Base-by-base conservation (phyloP, 2,113 vertebrate genomes). In the Marmota flaviventris region DNA sequence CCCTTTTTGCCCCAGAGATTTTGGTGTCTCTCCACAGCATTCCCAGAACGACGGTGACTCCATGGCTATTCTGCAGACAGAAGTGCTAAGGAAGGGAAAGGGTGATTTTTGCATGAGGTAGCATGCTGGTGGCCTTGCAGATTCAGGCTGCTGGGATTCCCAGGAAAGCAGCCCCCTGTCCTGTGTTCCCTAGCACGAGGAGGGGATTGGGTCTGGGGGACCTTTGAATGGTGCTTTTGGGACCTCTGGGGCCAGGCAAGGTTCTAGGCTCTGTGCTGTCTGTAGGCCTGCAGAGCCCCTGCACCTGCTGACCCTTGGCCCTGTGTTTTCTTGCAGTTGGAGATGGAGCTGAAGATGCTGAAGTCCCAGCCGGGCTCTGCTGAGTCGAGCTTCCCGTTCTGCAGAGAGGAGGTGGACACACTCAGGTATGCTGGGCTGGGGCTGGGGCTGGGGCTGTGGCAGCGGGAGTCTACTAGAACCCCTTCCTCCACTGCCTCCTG, bases 341-440 rank as follows among this genome's bases (percentile, higher is more conserved):
- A 99, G 96, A 97, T 98, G 96, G 99, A 99, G 95, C 95, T 99
- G 92, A 98, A 98, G 87, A 91, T 98, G 85, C 96, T 99, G 78
- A 98, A 98, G 95, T 95, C 98, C 1, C 99, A 99, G 95, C 85
- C 97, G 3, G 61, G 95, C 75, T 93, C 98, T 0, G 67, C 95
- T 0, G 98, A 99, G 70, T 98, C 97, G 45, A 98, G 98, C 85
- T 93, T 86, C 14, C 37, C 92, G 25, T 67, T 99, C 85, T 98
- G 98, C 93, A 98, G 75, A 92, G 99, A 99, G 95, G 98, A 99
- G 82, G 83, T 98, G 37, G 98, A 98, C 25, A 9, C 22, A 0
- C 98, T 99, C 95, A 99, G 99, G 99, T 99, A 45, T 4, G 39
- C 6, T 39, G 29, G 76, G 24, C 76, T 27, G 61, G 25, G 61